Conservation (phyloP, 2,888 invertebrate genomes). For the Agrilus biguttatus region DNA sequence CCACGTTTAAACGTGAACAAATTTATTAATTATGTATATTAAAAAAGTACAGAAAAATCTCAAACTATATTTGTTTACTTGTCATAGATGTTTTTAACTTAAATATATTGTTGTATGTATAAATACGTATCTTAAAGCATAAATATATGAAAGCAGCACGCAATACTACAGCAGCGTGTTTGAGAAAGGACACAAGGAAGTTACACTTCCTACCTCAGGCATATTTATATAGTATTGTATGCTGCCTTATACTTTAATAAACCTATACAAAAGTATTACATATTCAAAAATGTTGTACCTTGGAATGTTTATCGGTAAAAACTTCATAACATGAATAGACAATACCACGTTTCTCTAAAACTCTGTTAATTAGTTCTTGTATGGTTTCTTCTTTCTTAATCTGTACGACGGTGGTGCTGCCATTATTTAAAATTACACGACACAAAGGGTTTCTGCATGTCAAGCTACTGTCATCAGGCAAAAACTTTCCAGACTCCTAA, state of each 20-base stretch:
- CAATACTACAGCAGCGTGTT: too few species aligned
- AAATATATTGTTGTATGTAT: not conserved
- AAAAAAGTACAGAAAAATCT: too few species aligned
- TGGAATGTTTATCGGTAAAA: slow-evolving; percentile 38
- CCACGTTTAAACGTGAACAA: too few species aligned
- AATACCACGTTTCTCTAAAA: slow-evolving; percentile 73
- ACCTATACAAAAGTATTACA: not conserved
- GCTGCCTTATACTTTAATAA: too few species aligned
- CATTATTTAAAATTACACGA: slow-evolving; percentile 78
- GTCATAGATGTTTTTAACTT: not conserved
- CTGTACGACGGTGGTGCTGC: slow-evolving; percentile 83
- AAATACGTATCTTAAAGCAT: too few species aligned
- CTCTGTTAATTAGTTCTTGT: slow-evolving; percentile 59
- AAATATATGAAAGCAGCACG: too few species aligned
- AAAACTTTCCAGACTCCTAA: slow-evolving; percentile 16
- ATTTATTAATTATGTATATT: too few species aligned
- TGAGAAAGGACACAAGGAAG: too few species aligned
- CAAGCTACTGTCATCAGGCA: slow-evolving; percentile 13
- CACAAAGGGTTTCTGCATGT: slow-evolving; percentile 42
- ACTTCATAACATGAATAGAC: slow-evolving; percentile 73
- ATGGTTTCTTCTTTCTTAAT: slow-evolving; percentile 64
- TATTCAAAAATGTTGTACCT: slow-evolving; percentile 18
- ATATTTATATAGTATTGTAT: too few species aligned
- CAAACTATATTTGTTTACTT: too few species aligned
- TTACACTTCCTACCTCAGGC: too few species aligned